Evolutionary conservation across 2,888 invertebrate genomes (phyloP).

Genomic region (Standfussiana lucernea): DNA sequence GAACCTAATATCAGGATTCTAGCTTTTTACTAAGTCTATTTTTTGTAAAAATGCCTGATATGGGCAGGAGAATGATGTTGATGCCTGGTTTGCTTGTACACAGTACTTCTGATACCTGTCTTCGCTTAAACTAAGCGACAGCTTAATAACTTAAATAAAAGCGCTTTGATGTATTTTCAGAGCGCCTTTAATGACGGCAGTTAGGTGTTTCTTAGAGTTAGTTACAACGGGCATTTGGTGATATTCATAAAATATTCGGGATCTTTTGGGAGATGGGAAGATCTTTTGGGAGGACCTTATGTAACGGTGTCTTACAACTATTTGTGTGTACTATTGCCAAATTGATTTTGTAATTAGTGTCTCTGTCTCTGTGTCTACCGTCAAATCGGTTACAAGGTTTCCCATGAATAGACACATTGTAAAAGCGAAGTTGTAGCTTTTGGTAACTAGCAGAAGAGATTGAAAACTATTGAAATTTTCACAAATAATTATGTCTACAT

Average conservation of each 20-base stretch:
- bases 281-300: not conserved
- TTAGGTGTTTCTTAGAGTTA: not conserved
- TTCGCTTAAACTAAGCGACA: not conserved
- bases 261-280: not conserved
- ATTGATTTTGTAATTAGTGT: slow-evolving; percentile 42
- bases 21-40: not conserved
- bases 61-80: too few species aligned
- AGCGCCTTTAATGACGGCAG: not conserved
- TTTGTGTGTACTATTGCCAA: slow-evolving; percentile 21
- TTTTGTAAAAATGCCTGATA: not conserved
- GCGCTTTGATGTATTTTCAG: not conserved
- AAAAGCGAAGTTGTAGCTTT: not conserved
- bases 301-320: slow-evolving; percentile 4
- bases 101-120: not conserved
- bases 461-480: not conserved
- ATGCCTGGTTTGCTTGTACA: not conserved
- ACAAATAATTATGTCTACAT: not conserved
- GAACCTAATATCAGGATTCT: not conserved
- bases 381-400: slow-evolving; percentile 23
- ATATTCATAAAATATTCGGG: not conserved
- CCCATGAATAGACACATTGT: slow-evolving; percentile 11
- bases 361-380: not conserved
- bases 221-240: not conserved
- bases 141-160: not conserved
- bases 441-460: not conserved